Evolutionary conservation across 2,113 vertebrate species (phyloP).

Genomic region (Salminus brasiliensis): DNA sequence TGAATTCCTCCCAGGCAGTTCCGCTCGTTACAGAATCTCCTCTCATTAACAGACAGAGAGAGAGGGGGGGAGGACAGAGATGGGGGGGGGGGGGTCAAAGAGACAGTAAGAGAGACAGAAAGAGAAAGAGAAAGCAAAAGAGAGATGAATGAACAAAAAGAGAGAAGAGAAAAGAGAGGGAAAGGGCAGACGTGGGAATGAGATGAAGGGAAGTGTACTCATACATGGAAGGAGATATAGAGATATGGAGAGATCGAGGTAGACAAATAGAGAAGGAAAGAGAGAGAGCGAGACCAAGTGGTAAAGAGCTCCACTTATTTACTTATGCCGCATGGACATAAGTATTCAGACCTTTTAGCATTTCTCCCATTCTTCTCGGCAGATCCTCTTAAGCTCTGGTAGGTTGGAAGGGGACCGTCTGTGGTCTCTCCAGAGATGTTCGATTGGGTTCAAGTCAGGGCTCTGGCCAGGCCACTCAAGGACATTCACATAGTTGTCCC

Average conservation of each 20-base stretch:
- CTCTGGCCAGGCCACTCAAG: no score
- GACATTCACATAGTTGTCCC: no score
- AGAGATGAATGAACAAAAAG: background rate
- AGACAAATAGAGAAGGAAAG: background rate
- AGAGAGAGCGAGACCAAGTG: constrained; percentile 35
- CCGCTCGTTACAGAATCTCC: background rate
- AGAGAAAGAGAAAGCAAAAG: background rate
- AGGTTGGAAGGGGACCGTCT: no score
- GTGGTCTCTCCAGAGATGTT: no score
- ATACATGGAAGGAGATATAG: background rate
- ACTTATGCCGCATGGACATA: no score
- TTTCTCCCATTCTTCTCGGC: no score
- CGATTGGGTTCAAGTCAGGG: no score
- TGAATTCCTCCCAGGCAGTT: background rate
- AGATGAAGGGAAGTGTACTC: no score
- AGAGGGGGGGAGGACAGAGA: background rate
- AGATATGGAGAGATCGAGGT: constrained; percentile 2
- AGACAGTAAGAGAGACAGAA: background rate
- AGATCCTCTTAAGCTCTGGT: no score
- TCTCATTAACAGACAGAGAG: background rate
- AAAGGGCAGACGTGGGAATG: no score
- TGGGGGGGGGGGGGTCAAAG: background rate
- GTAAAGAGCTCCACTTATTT: constrained; percentile 31
- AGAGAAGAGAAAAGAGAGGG: background rate
- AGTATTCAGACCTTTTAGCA: no score